Evolutionary conservation across 2,888 invertebrate species (phyloP), one percentile per base, ranked within the genome.

Genomic region (Pimpla rufipes): DNA sequence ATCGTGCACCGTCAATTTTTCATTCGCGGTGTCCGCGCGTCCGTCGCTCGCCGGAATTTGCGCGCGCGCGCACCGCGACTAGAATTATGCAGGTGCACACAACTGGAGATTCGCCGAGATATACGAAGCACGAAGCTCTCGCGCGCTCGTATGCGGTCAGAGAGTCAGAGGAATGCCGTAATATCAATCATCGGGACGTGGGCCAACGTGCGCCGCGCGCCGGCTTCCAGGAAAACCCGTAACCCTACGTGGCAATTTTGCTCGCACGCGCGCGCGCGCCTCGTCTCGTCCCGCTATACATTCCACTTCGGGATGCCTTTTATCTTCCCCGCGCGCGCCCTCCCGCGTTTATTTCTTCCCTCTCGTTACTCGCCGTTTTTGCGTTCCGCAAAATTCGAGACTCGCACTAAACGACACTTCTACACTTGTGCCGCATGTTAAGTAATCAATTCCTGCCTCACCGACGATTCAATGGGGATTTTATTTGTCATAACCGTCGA

Each of bases 101-200:
- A 29, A 5, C 45, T n/a, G 21, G 45, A 66, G 42, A 42, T 66
- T 13, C 45, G 66, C 55, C 21, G 23, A 55, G 55, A 23, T 64
- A 42, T 21, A 40, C 64, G 59, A 35, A 29, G 57, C 29, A 64
- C 42, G 66, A 13, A 13, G 66, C 10, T 13, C 18, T 29, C 10
- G 70, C 57, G 70, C 55, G 47, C 59, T 23, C 47, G 62, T 8
- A 47, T 64, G 50, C 64, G 68, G 57, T 71, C 70, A 47, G 57
- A 64, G 18, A 37, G 62, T 37, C 62, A 5, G 37, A 67, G 84
- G 85, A 85, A 85, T 85, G 85, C 45, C 82, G 85, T 82, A 84
- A 85, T 81, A 85, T 85, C 84, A 84, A 85, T 85, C 84, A 84
- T 79, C 79, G 70, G 78, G 68, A 64, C 82, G 75, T 67, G 83